Evolutionary conservation across 2,797 vertebrate genomes (phyloP).

Genomic region (Pachyuromys duprasi): DNA sequence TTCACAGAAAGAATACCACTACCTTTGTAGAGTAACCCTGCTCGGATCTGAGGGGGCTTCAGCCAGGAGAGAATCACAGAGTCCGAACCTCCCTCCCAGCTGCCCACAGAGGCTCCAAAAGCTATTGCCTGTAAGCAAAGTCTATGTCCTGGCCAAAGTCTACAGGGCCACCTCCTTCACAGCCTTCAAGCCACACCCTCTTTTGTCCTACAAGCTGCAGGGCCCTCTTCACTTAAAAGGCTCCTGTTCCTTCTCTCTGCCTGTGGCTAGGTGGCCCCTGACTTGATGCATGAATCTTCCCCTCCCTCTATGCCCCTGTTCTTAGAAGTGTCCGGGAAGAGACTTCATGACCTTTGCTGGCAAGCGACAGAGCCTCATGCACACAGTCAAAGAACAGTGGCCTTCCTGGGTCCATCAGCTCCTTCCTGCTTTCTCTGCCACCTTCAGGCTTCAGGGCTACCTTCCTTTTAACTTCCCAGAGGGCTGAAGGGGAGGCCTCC

Average conservation of each 20-base stretch:
- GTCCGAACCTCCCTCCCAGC: rapidly evolving
- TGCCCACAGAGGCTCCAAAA: not conserved
- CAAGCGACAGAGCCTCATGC: not conserved
- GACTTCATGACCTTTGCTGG: not conserved
- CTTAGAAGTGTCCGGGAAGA: slow-evolving; percentile 60
- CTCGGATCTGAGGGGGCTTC: not conserved
- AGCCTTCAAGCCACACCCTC: not conserved
- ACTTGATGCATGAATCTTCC: not conserved
- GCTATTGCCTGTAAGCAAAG: not conserved
- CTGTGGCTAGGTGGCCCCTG: not conserved
- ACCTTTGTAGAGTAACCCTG: not conserved
- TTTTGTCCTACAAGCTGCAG: not conserved
- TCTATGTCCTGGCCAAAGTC: not conserved
- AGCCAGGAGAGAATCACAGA: not conserved
- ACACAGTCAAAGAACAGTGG: not conserved
- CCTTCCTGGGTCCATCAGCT: not conserved
- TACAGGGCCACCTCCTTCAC: not conserved
- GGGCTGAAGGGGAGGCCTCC: not conserved
- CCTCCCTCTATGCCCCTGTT: not conserved
- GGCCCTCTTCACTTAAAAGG: not conserved
- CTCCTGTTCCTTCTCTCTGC: not conserved
- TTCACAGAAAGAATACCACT: slow-evolving; percentile 54
- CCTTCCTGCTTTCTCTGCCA: not conserved
- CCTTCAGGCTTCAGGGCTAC: not conserved
- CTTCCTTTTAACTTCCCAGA: not conserved